A percentile compares a stretch with the other conserved stretches of the same genome.
These are phyloP conservation scores for Sinosuthora webbiana DNA, from an alignment of 2,113 vertebrate genomes.

Conservation along the genomic window DNA sequence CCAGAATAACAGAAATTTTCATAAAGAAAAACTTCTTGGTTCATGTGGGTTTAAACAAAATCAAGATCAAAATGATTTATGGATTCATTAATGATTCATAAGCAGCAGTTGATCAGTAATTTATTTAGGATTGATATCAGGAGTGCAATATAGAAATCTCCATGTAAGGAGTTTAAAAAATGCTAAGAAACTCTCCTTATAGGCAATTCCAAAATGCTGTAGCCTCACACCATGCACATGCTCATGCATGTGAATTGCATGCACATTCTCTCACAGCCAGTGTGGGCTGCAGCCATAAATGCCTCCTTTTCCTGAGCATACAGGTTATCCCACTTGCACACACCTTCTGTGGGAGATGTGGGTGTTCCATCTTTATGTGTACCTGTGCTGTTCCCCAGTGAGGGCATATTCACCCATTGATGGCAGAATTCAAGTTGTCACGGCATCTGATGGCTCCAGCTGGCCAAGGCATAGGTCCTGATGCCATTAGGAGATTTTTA, in stretches of 20 bases:
- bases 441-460: rapidly evolving
- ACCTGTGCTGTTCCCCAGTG: rapidly evolving
- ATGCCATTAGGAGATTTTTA: neutral
- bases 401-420: neutral
- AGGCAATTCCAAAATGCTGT: neutral
- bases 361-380: neutral
- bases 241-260: neutral
- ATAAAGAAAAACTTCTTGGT: rapidly evolving
- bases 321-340: neutral
- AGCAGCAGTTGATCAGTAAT: neutral
- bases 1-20: neutral
- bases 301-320: rapidly evolving
- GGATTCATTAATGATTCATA: neutral
- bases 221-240: neutral
- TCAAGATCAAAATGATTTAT: neutral
- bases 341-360: neutral
- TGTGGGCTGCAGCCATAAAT: rapidly evolving
- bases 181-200: rapidly evolving
- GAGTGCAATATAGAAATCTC: neutral
- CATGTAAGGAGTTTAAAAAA: neutral
- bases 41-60: neutral
- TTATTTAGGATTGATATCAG: neutral
- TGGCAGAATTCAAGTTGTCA: neutral
- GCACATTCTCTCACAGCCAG: neutral
- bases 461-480: neutral